Evolutionary conservation across 1,140 invertebrate species (phyloP), one percentile per base, ranked within the genome.

Genomic region (Pseudomyrmex gracilis): DNA sequence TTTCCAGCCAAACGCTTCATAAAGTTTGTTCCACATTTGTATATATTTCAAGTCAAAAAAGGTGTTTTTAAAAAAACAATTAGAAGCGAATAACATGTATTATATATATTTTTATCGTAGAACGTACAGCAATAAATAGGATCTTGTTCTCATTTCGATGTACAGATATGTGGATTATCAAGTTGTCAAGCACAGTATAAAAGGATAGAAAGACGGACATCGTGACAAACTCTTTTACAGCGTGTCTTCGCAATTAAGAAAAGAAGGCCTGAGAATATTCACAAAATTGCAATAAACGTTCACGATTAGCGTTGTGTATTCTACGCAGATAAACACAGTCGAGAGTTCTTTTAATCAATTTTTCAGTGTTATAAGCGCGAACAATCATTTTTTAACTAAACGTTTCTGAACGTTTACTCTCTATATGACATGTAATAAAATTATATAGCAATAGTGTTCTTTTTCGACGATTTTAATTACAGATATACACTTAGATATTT

Each of bases 91-190:
- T 84, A 89, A 86, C 85, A 71, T 89, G 80, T 84, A 82, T 87
- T 67, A 84, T 87, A 67, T 77, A 82, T 89, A 84, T 89, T 82
- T 89, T 53, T 73, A 86, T 73, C 55, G 55, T 86, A 84, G 13
- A 55, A 82, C 55, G 86, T 89, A 86, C 86, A 85, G 83, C 78
- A 80, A 87, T 86, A 87, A 87, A 87, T 84, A 88, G 77, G 60
- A 85, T 87, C 87, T 43, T 78, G 70, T 82, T 67, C 63, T 58
- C 68, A 51, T 71, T 88, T 88, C 86, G 87, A 88, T 88, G 86
- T 88, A 88, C 86, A 88, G 86, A 88, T 68, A 83, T 66, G 73
- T 77, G 47, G 67, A 83, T 85, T 78, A 73, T 87, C 63, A 58
- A 76, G 57, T 73, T 53, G 71, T 34, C 64, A 13, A 47, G 34